A percentile compares a stretch with the other conserved stretches of the same genome.
Conservation (phyloP, 2,888 invertebrate genomes). For the Spilarctia lutea region DNA sequence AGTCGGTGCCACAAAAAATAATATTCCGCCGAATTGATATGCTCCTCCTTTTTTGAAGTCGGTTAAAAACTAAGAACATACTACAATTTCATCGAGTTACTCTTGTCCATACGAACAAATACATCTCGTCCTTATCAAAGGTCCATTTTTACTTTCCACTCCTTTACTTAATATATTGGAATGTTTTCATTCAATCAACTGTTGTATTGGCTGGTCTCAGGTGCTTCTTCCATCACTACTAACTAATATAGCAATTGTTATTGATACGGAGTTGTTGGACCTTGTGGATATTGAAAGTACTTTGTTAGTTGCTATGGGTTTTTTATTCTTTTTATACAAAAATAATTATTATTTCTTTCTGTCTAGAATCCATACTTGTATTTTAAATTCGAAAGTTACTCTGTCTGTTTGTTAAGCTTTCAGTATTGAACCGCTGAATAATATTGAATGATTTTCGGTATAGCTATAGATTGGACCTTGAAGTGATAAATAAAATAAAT, state of each 20-base stretch:
- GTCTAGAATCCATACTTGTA: too few relatives aligned
- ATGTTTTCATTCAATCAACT: constrained; percentile 60
- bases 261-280: constrained; percentile 17
- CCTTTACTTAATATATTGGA: constrained; percentile 36
- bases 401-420: too few relatives aligned
- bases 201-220: constrained; percentile 37
- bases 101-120: not conserved
- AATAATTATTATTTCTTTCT: not conserved
- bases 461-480: too few relatives aligned
- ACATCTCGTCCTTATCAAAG: constrained; percentile 23
- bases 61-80: not conserved
- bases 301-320: not conserved
- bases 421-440: too few relatives aligned
- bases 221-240: constrained; percentile 36
- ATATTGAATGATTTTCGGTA: too few relatives aligned
- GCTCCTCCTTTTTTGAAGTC: not conserved
- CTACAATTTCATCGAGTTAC: not conserved
- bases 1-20: too few relatives aligned
- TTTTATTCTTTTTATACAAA: not conserved
- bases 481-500: too few relatives aligned
- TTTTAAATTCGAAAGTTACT: too few relatives aligned
- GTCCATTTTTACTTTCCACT: constrained; percentile 35
- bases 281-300: constrained; percentile 12
- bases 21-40: too few relatives aligned
- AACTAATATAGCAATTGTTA: constrained; percentile 28